Evolutionary conservation across 2,797 vertebrate genomes (phyloP).

Genomic region (Clarias laeviceps): DNA sequence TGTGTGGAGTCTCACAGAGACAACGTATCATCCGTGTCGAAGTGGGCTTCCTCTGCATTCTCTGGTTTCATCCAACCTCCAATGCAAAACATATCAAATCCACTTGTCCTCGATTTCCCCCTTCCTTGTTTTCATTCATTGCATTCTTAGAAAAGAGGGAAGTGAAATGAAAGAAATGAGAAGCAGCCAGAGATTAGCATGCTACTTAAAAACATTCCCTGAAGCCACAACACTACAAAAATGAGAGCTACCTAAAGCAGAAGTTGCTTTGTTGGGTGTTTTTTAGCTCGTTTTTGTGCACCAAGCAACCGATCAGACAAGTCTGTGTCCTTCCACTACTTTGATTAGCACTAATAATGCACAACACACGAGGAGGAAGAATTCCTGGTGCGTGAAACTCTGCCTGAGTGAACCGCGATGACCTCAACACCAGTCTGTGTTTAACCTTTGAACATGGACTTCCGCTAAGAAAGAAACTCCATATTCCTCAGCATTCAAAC

Average conservation of each 20-base stretch:
- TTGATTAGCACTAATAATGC: not conserved
- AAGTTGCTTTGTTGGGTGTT: not conserved
- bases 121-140: not conserved
- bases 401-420: not conserved
- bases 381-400: not conserved
- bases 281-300: not conserved
- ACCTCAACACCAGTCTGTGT: too few relatives aligned
- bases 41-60: not conserved
- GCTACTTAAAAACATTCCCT: not conserved
- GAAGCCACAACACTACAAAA: not conserved
- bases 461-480: not conserved
- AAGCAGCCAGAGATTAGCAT: not conserved
- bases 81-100: not conserved
- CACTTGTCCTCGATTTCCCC: not conserved
- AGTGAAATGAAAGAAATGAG: not conserved
- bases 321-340: not conserved
- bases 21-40: not conserved
- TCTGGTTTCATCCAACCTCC: not conserved
- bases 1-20: not conserved
- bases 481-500: not conserved
- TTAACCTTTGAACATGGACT: constrained; percentile 1
- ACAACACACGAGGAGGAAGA: not conserved
- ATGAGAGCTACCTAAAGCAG: not conserved
- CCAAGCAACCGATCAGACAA: not conserved
- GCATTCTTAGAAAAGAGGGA: not conserved